A percentile compares a stretch with the other conserved stretches of the same genome.
phyloP scores from a whole-genome alignment of 2,888 invertebrate genomes.

The Thereva nobilitata region DNA sequence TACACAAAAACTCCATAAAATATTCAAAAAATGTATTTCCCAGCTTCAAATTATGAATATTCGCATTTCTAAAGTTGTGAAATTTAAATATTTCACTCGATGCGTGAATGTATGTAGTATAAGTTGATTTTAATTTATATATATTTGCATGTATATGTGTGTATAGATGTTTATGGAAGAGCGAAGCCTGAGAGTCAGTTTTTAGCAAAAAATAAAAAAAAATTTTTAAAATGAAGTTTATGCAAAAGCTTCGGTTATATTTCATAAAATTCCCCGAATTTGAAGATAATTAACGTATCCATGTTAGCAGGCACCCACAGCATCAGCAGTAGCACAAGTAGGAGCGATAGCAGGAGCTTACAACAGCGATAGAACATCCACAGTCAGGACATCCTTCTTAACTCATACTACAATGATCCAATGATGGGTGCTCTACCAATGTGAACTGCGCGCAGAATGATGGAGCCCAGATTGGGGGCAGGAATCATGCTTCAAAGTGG shows the following conservation, averaged over 20 bases:
- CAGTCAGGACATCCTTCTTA: slow-evolving; percentile 14
- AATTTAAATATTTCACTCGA: too few species aligned
- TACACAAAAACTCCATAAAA: too few species aligned
- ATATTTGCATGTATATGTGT: too few species aligned
- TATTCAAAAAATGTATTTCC: too few species aligned
- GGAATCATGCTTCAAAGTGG: slow-evolving; percentile 16
- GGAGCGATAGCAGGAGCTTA: too few species aligned
- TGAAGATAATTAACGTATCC: slow-evolving; percentile 31
- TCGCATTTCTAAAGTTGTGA: too few species aligned
- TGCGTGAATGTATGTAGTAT: too few species aligned
- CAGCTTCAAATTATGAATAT: too few species aligned
- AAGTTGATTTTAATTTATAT: too few species aligned
- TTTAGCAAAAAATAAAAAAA: neutral
- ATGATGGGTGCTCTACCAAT: slow-evolving; percentile 20
- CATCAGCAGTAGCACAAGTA: neutral
- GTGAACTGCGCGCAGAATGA: slow-evolving; percentile 22
- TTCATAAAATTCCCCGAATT: slow-evolving; percentile 25
- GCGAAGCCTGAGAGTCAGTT: too few species aligned
- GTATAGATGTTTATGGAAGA: too few species aligned
- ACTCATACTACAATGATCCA: slow-evolving; percentile 16
- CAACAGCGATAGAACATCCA: slow-evolving; percentile 4
- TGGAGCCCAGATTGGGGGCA: slow-evolving; percentile 3
- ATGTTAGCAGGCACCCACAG: slow-evolving; percentile 16
- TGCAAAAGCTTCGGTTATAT: slow-evolving; percentile 10
- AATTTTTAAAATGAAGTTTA: slow-evolving; percentile 14